Evolutionary conservation across 2,888 invertebrate genomes (phyloP).

Genomic region (Parapristionchus giblindavisi): DNA sequence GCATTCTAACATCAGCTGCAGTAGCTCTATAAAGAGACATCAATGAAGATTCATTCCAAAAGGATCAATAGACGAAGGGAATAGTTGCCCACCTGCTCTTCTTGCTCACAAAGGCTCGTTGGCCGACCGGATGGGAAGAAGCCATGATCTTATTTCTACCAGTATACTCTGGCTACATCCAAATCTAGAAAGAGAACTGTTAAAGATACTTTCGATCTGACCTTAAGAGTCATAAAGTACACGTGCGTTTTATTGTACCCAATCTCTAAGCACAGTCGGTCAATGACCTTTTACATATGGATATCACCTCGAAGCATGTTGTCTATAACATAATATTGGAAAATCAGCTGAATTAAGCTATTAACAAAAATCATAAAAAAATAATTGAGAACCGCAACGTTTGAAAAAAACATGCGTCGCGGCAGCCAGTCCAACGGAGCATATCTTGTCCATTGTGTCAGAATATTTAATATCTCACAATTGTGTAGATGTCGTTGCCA

Average conservation of each 20-base stretch:
- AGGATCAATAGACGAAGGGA: not conserved
- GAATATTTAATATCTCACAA: no score
- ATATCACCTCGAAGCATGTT: not conserved
- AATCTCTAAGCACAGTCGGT: not conserved
- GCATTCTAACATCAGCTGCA: constrained; percentile 34
- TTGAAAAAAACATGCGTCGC: not conserved
- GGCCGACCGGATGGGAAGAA: constrained; percentile 19
- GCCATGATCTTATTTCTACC: not conserved
- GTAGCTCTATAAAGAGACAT: constrained; percentile 27
- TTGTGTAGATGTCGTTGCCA: constrained; percentile 35
- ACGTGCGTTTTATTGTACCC: not conserved
- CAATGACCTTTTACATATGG: no score
- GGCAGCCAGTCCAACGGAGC: not conserved
- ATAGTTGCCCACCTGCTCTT: constrained; percentile 32
- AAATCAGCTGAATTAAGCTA: not conserved
- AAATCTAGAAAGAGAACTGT: not conserved
- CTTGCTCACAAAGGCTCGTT: constrained; percentile 38
- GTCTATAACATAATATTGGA: not conserved
- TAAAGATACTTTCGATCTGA: not conserved
- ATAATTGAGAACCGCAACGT: not conserved
- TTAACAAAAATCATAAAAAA: not conserved
- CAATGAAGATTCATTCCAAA: not conserved
- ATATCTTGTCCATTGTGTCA: not conserved
- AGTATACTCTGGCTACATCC: constrained; percentile 25
- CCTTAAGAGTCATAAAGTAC: not conserved